These are phyloP conservation scores for Osmerus eperlanus DNA, from an alignment of 2,113 vertebrate species.

Conservation along the genomic window DNA sequence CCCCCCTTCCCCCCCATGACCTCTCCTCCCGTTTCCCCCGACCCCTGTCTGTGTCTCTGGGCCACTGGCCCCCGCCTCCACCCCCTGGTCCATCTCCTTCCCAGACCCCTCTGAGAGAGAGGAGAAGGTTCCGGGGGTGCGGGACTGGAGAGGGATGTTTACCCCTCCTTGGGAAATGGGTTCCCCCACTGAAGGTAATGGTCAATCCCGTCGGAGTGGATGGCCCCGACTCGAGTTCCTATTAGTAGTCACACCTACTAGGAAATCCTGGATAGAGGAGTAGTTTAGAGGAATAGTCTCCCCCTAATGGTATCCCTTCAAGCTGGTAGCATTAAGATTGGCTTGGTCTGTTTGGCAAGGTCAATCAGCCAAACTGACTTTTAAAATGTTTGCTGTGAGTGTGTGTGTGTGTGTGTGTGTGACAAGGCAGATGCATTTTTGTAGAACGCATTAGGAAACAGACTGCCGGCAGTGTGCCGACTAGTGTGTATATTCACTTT, in stretches of 20 bases:
- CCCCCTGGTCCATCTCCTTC: slow-evolving; percentile 42
- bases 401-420: slow-evolving; percentile 10
- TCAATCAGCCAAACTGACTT: background rate
- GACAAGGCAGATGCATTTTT: too few species aligned
- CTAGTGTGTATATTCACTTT: too few species aligned
- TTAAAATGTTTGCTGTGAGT: slow-evolving; percentile 15
- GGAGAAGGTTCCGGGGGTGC: slow-evolving; percentile 68
- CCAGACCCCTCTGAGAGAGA: slow-evolving; percentile 67
- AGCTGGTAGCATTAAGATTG: background rate
- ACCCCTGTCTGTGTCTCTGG: background rate
- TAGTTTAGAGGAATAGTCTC: background rate
- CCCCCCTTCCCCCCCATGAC: background rate
- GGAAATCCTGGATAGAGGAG: background rate
- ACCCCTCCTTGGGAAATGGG: slow-evolving; percentile 75
- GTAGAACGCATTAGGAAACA: too few species aligned
- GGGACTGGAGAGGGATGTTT: slow-evolving; percentile 80
- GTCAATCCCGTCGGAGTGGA: background rate
- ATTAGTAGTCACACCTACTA: background rate
- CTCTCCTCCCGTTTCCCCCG: background rate
- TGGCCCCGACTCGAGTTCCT: background rate
- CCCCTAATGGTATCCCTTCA: background rate
- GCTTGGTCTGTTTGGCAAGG: background rate
- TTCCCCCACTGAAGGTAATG: slow-evolving; percentile 74
- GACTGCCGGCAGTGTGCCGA: too few species aligned
- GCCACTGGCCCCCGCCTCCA: slow-evolving; percentile 9